Conservation (phyloP, 2,888 invertebrate species). For the Himalopsyche kuldschensis region DNA sequence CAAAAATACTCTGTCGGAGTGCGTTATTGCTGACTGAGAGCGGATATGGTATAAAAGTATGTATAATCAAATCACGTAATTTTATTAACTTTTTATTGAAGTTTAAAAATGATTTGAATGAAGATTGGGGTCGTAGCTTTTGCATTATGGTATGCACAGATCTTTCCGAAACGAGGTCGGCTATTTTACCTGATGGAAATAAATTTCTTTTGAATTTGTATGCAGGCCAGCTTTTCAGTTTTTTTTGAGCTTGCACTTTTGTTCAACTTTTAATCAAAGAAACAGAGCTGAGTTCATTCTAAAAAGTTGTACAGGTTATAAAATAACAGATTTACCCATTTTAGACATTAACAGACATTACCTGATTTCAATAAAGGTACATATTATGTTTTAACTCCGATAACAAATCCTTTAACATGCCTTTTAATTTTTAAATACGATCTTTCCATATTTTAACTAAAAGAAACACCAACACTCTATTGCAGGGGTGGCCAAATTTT, state of each 20-base stretch:
- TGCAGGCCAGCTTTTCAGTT: background rate
- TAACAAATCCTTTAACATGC: too few relatives aligned
- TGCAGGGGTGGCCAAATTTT: too few relatives aligned
- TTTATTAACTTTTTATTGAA: background rate
- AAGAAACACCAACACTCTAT: too few relatives aligned
- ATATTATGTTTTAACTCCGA: background rate
- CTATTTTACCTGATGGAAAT: background rate
- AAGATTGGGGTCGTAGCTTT: background rate
- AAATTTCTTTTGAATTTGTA: slow-evolving; percentile 4
- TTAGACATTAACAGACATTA: too few relatives aligned
- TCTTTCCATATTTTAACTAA: too few relatives aligned
- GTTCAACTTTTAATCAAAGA: slow-evolving; percentile 4
- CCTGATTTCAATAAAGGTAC: background rate
- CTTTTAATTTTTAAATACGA: too few relatives aligned
- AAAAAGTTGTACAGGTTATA: background rate
- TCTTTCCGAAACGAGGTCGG: background rate
- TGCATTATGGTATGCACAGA: background rate
- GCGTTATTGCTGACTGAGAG: background rate
- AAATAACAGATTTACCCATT: too few relatives aligned
- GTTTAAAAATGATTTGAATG: background rate
- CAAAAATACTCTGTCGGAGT: too few relatives aligned
- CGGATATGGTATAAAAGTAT: background rate
- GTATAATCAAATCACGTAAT: background rate
- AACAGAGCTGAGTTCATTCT: background rate
- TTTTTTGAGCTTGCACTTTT: slow-evolving; percentile 2